Base-by-base conservation (phyloP, 2,888 invertebrate genomes). In the Vanessa cardui region DNA sequence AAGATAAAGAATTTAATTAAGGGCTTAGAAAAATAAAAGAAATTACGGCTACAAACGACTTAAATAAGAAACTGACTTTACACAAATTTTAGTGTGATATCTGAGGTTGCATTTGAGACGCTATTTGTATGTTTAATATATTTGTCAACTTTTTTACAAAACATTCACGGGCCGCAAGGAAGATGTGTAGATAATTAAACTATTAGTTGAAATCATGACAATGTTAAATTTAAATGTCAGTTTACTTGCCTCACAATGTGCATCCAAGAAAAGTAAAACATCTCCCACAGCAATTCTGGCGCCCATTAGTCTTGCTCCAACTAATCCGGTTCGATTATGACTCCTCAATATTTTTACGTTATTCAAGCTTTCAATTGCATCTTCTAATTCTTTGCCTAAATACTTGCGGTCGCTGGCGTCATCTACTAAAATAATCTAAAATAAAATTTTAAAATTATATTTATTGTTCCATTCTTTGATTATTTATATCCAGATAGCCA, bases 251-350 rank as follows among this genome's bases (percentile, higher is more conserved):
- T 98, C 98, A 87, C 98, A 98, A 87, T 99, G 99, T 45, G 98
- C 98, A 86, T 99, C 99, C 16, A 99, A 91, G 82, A 98, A 99
- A 6, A 98, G 97, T 59, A 99, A 92, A 9, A 96, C 97, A 82
- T 98, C 96, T 0, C 98, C 98, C 62, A 93, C 94, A 1, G 97
- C 97, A 77, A 95, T 94, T 79, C 94, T 94, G n/a, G 98, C 98
- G 56, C 99, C 99, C 82, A 97, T 92, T 62, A 99, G 94, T 71
- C 99, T 93, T 0, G 99, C 98, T 73, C 98, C 94, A 60, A 99
- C 98, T 66, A 99, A 88, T 7, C 99, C 99, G 1, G 96, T 97
- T 68, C 99, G 94, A 76, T 95, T 95, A 58, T 94, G 94, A 45
- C 97, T 97, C 66, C 98, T 94, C 60, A 97, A 92, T 50, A 98